phyloP scores from a whole-genome alignment of 1,140 invertebrate species.

The Caerostris darwini region DNA sequence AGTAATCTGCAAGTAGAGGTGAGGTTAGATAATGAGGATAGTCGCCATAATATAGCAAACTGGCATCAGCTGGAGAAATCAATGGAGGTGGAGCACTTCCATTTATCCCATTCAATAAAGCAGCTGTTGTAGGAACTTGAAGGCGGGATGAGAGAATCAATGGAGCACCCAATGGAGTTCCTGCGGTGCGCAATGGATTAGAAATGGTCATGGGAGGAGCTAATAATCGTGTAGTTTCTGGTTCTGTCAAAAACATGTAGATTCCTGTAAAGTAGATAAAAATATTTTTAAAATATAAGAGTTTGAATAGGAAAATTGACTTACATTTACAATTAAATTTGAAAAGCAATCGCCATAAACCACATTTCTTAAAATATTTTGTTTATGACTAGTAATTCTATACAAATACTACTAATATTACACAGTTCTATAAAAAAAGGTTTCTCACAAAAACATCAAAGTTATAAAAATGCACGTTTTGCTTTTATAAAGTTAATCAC shows the following conservation, averaged over 20 bases:
- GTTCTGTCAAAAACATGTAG: slow-evolving; percentile 76
- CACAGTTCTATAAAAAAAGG: too few relatives aligned
- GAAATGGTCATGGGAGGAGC: slow-evolving; percentile 85
- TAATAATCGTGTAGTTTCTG: slow-evolving; percentile 83
- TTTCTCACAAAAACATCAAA: too few relatives aligned
- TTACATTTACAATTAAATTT: background rate
- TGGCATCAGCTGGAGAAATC: slow-evolving; percentile 79
- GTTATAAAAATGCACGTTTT: too few relatives aligned
- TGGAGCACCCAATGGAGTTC: slow-evolving; percentile 87
- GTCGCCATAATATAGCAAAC: slow-evolving; percentile 89
- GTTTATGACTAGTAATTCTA: background rate
- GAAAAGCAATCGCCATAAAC: background rate
- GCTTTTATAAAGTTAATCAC: too few relatives aligned
- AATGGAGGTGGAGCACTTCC: slow-evolving; percentile 84
- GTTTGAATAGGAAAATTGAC: background rate
- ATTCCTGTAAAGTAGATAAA: slow-evolving; percentile 60
- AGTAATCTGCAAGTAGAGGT: slow-evolving; percentile 92
- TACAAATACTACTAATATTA: too few relatives aligned
- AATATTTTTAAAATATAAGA: background rate
- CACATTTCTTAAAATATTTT: background rate
- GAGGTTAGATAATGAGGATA: slow-evolving; percentile 92
- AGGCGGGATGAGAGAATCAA: slow-evolving; percentile 93
- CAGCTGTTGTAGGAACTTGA: slow-evolving; percentile 87
- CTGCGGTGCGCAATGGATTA: slow-evolving; percentile 86
- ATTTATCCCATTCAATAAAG: slow-evolving; percentile 87